Evolutionary conservation across 1,140 invertebrate genomes (phyloP).

Genomic region (Meloidogyne floridensis): DNA sequence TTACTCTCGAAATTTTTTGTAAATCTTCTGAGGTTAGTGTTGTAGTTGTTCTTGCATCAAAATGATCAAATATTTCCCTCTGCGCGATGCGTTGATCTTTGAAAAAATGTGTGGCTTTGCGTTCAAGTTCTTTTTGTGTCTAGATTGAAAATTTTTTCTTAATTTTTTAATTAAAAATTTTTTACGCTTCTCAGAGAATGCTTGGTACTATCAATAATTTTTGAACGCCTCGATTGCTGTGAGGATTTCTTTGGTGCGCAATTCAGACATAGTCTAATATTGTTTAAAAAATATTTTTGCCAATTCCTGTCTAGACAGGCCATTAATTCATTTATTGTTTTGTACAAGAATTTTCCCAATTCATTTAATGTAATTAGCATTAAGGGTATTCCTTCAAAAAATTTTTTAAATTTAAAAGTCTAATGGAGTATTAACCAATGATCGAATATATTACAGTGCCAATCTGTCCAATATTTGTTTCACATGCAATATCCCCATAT

Average conservation of each 20-base stretch:
- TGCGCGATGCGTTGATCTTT: slow-evolving; percentile 22
- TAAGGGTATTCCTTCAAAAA: slow-evolving; percentile 76
- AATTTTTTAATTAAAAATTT: neutral
- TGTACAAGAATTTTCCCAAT: slow-evolving; percentile 90
- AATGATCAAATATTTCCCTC: slow-evolving; percentile 16
- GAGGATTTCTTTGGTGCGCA: slow-evolving; percentile 1
- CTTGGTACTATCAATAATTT: neutral
- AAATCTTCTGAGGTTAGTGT: slow-evolving; percentile 10
- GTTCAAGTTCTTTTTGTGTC: slow-evolving; percentile 25
- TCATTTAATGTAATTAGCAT: slow-evolving; percentile 91
- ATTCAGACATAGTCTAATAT: neutral
- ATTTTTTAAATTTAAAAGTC: neutral
- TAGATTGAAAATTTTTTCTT: neutral
- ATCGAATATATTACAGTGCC: slow-evolving; percentile 95
- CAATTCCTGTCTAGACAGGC: slow-evolving; percentile 12
- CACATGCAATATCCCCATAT: slow-evolving; percentile 56
- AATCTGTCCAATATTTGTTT: slow-evolving; percentile 76
- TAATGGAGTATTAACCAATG: slow-evolving; percentile 69
- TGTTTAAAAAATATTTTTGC: slow-evolving; percentile 6
- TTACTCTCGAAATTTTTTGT: neutral
- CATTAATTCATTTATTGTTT: slow-evolving; percentile 69
- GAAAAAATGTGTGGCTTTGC: slow-evolving; percentile 30
- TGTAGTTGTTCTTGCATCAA: neutral
- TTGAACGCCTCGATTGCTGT: neutral
- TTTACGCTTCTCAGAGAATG: neutral